phyloP scores from a whole-genome alignment of 1,140 invertebrate species.

The Lepidurus couesii region DNA sequence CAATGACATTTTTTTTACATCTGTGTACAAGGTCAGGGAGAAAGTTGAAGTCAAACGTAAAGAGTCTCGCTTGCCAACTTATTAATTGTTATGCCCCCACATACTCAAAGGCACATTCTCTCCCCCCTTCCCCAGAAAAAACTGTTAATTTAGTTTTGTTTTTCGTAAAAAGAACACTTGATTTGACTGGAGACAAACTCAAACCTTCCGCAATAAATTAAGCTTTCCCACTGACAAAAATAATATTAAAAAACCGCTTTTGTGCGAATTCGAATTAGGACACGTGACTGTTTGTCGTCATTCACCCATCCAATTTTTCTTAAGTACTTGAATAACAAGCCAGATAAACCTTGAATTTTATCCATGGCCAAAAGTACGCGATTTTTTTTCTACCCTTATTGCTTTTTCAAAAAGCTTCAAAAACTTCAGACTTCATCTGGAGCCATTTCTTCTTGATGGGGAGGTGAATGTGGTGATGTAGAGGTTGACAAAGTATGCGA shows the following conservation, averaged over 20 bases:
- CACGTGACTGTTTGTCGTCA: constrained; percentile 2
- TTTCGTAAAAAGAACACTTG: neutral
- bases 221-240: neutral
- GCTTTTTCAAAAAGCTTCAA: neutral
- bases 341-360: neutral
- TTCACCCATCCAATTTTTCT: neutral
- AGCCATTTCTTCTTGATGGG: constrained; percentile 38
- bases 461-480: constrained; percentile 30
- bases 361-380: too few species aligned
- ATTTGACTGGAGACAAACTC: constrained; percentile 8
- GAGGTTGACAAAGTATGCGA: constrained; percentile 27
- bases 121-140: neutral
- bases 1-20: neutral
- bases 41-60: too few species aligned
- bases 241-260: neutral
- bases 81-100: too few species aligned
- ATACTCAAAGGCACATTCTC: neutral
- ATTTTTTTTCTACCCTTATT: too few species aligned
- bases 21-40: neutral
- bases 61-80: too few species aligned
- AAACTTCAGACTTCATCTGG: constrained; percentile 39
- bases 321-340: constrained; percentile 1
- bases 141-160: neutral
- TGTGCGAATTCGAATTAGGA: neutral
- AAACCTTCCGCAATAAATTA: neutral